Base-by-base conservation (phyloP, 2,888 invertebrate species). In the Synergus laeviventris region DNA sequence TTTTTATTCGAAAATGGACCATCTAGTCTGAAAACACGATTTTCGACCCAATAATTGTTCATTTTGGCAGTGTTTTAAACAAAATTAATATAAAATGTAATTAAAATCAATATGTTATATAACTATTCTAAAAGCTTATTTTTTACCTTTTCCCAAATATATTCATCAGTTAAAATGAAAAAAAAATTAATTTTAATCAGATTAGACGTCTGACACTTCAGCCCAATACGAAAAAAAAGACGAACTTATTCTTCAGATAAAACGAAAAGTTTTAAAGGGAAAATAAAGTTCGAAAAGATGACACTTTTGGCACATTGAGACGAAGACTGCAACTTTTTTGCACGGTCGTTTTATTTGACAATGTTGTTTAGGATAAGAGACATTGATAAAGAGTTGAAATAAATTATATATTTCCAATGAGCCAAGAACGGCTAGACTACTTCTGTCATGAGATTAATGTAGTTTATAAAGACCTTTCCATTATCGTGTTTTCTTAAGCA, bases 371-470 rank as follows among this genome's bases (percentile, higher is more conserved):
- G n/a, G 38, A 62, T 62, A 62, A 62, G 24, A 9, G 38, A 38
- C 61, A 38, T 38, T 61, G 62, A 62, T 62, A 62, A 38, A 4
- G 9, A 62, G 62, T 62, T 38, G n/a, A 5, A 31, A 31, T 39
- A 38, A 61, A 7, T 36, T 31, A 5, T 31, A 31, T 31, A 31
- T 16, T 61, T 21, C 24, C 24, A 42, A 3, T 18, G 21, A 39
- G 42, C 12, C 64, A 64, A 66, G 21, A 49, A 9, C 16, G 62
- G 31, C 62, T 62, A 61, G 66, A 45, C 24, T 45, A 70, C 31
- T n/a, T 36, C n/a, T 49, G 45, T 31, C 45, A 3, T 24, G 0
- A 14, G 42, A 24, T 70, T 45, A 49, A 70, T 49, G 31, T n/a
- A 54, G 14, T 59, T 14, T 24, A 24, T 59, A 24, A 24, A 59